Conservation (phyloP, 2,113 vertebrate species). For the Apaloderma vittatum region DNA sequence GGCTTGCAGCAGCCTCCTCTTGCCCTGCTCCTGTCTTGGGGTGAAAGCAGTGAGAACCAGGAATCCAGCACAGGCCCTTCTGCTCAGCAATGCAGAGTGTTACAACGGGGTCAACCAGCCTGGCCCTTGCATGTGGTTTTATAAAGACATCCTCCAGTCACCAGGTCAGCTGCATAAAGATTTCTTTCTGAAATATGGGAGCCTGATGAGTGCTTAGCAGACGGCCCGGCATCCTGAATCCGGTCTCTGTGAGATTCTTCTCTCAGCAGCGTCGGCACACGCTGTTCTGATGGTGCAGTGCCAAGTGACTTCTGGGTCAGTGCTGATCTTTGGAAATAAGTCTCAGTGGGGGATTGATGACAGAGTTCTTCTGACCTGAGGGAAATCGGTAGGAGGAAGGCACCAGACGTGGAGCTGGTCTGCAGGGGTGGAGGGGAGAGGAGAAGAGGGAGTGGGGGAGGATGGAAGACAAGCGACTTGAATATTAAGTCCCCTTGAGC, state of each 20-base stretch:
- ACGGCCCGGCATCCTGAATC: conserved; percentile 61
- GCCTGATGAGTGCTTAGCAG: conserved; percentile 71
- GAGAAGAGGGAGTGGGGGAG: background rate
- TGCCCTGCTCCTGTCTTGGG: background rate
- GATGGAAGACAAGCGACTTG: background rate
- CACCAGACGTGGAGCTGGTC: conserved; percentile 28
- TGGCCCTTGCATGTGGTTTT: conserved; percentile 9
- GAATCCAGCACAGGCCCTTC: background rate
- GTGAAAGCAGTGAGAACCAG: background rate
- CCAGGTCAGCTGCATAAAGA: background rate
- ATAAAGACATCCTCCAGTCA: conserved; percentile 55
- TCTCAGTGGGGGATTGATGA: conserved; percentile 72
- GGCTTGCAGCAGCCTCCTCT: background rate
- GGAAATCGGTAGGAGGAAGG: conserved; percentile 63
- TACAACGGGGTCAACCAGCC: background rate
- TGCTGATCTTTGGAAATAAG: conserved; percentile 77
- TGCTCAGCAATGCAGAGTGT: background rate
- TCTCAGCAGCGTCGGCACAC: conserved; percentile 42
- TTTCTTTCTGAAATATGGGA: conserved; percentile 50
- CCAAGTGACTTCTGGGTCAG: conserved; percentile 75
- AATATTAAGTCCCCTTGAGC: conserved; percentile 57
- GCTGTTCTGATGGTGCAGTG: conserved; percentile 63
- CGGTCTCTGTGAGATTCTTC: conserved; percentile 59
- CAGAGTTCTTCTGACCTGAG: conserved; percentile 73
- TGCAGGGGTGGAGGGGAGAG: background rate